Base-by-base conservation (phyloP, 2,113 vertebrate genomes). In the Oxyruncus cristatus region DNA sequence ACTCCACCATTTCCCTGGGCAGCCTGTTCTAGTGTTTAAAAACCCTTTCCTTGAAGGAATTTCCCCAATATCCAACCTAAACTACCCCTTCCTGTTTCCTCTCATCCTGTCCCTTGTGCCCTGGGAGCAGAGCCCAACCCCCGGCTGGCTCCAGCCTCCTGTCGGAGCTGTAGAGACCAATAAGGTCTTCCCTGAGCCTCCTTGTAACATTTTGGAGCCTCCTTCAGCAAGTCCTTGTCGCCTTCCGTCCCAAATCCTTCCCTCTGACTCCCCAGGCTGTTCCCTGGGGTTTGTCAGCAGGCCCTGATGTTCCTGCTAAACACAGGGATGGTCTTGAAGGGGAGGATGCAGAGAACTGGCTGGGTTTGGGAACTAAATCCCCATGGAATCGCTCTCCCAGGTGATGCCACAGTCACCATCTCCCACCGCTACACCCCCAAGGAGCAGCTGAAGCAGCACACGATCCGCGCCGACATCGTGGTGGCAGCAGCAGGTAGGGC, bases 391-490 rank as follows among this genome's bases (percentile, higher is more conserved):
- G 0, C 12, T 6, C 2, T 39, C 35, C 11, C 89, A 99, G 99
- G 99, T 2, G 99, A 99, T 41, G 99, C 99, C 83, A 99, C 99
- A 0, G 99, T 99, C 37, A 99, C 99, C 0, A 99, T 99, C 93
- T 99, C 99, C 41, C 99, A 99, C 96, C 98, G 99, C 27, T 98
- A 99, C 94, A 99, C 99, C 68, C 99, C 99, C 93, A 99, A 99
- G 97, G 99, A 99, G 80, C 98, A 99, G 96, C 98, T 99, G 90
- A 97, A 99, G 81, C 98, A 99, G 30, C 99, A 99, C 97, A 99
- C 99, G 0, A 94, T 98, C 93, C 98, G 99, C 0, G 99, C 99
- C 0, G 99, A 99, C 71, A 99, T 99, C 18, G 97, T 99, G 42
- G 97, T 99, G 18, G 99, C 99, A 0, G 99, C 99, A n/a, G 99